Conservation (phyloP, 1,140 invertebrate species). For the Scaptomyza graminum region DNA sequence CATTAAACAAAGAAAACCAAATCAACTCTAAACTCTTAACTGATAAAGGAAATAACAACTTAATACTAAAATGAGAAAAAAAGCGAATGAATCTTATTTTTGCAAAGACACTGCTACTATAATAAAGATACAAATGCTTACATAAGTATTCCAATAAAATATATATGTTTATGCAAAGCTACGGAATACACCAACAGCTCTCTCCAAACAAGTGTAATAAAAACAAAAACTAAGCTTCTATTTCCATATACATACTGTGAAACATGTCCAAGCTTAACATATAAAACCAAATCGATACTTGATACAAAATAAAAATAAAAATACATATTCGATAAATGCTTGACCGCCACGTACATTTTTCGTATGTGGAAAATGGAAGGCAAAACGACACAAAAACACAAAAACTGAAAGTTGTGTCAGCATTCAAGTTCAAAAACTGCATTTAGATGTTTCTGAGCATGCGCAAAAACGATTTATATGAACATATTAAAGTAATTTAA, state of each 20-base stretch:
- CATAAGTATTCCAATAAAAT: not conserved
- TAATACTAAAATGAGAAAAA: constrained; percentile 2
- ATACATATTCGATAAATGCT: constrained; percentile 46
- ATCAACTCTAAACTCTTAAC: constrained; percentile 32
- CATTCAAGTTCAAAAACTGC: constrained; percentile 74
- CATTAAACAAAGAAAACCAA: constrained; percentile 78
- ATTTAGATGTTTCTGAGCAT: constrained; percentile 82
- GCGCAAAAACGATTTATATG: constrained; percentile 79
- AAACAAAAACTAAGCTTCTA: constrained; percentile 34
- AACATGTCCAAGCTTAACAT: constrained; percentile 13
- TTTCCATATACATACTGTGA: constrained; percentile 8
- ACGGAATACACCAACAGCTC: not conserved
- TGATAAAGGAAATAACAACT: constrained; percentile 29
- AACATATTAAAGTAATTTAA: constrained; percentile 72
- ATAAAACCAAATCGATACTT: not conserved
- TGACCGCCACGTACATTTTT: constrained; percentile 30
- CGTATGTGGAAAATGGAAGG: constrained; percentile 22
- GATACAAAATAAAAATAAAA: constrained; percentile 8
- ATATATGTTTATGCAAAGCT: not conserved
- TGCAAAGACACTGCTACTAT: constrained; percentile 15
- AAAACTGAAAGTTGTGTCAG: constrained; percentile 48
- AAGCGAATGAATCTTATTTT: constrained; percentile 8
- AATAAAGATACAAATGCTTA: constrained; percentile 21
- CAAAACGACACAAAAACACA: constrained; percentile 18
- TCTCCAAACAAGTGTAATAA: constrained; percentile 19